Conservation (phyloP, 1,140 invertebrate genomes). For the Euura lappo region DNA sequence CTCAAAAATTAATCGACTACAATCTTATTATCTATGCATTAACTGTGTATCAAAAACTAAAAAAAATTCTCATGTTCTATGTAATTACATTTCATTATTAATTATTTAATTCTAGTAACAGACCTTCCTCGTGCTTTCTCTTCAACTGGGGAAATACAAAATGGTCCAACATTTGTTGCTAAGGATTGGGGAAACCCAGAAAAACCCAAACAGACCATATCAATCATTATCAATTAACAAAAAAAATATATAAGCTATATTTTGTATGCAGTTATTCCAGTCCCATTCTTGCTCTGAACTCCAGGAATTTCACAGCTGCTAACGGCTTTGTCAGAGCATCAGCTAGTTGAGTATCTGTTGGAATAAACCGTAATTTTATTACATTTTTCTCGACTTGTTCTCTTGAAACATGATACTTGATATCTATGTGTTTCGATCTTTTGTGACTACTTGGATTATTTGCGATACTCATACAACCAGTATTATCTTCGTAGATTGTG, state of each 20-base stretch:
- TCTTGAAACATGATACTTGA: slow-evolving; percentile 33
- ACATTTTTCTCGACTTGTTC: slow-evolving; percentile 27
- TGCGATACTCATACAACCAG: slow-evolving; percentile 30
- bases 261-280: not conserved
- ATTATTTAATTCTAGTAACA: not conserved
- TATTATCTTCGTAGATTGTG: slow-evolving; percentile 29
- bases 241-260: not conserved
- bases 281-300: slow-evolving; percentile 10
- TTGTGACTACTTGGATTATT: slow-evolving; percentile 30
- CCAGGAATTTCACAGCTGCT: slow-evolving; percentile 17
- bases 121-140: slow-evolving; percentile 8
- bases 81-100: not conserved
- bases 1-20: not conserved
- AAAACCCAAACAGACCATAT: slow-evolving; percentile 5
- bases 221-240: not conserved
- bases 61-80: not conserved
- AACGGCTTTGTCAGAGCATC: slow-evolving; percentile 30
- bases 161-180: slow-evolving; percentile 12
- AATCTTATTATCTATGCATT: slow-evolving; percentile 1
- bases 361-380: slow-evolving; percentile 20
- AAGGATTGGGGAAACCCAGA: slow-evolving; percentile 9
- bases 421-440: slow-evolving; percentile 35
- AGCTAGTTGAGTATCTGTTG: slow-evolving; percentile 30
- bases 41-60: not conserved
- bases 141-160: not conserved